Base-by-base conservation (phyloP, 35 echinoderm and acorn worm genomes). In the Ophioderma brevispina region DNA sequence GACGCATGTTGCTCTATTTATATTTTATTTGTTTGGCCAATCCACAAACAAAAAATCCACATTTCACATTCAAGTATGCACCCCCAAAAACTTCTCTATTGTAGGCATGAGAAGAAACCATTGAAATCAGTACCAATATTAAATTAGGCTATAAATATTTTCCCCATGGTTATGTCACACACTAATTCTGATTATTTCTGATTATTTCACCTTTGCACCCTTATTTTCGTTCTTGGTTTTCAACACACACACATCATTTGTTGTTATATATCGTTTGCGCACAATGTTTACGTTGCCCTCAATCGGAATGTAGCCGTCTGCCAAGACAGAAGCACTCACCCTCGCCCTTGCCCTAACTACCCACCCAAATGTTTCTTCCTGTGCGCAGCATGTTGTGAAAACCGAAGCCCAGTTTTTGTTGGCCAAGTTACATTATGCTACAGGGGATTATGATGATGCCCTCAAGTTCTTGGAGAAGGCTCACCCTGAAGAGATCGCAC, bases 331-430 rank as follows among this genome's bases (percentile, higher is more conserved):
- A 38, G 36, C 59, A 4, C 35, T 38, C 33, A 37, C 37, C 50
- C 32, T 81, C 0, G 40, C 36, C 33, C 25, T 38, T 33, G 1
- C 38, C 36, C 40, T 84, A 37, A 83, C 28, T 37, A 39, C 32
- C 37, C 35, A 49, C 28, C 13, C 37, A 30, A 40, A 37, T 17
- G 35, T 78, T 78, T 81, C 38, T 70, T 88, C 33, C 78, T 89
- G 13, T 64, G 39, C 76, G 0, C 75, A 97, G 95, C 80, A 91
- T 92, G 75, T 59, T 6, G 85, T 87, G 64, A 79, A 90, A 77
- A 88, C 92, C 64, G 97, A 99, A 76, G 94, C 97, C n/a, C 97
- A 92, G 19, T 79, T 99, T n/a, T 88, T 99, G 1, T 76, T 99
- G 55, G 90, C 93, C 23, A 99, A 99, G 78, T 79, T 95, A 0